Evolutionary conservation across 2,113 vertebrate genomes (phyloP).

Genomic region (Tiliqua scincoides): DNA sequence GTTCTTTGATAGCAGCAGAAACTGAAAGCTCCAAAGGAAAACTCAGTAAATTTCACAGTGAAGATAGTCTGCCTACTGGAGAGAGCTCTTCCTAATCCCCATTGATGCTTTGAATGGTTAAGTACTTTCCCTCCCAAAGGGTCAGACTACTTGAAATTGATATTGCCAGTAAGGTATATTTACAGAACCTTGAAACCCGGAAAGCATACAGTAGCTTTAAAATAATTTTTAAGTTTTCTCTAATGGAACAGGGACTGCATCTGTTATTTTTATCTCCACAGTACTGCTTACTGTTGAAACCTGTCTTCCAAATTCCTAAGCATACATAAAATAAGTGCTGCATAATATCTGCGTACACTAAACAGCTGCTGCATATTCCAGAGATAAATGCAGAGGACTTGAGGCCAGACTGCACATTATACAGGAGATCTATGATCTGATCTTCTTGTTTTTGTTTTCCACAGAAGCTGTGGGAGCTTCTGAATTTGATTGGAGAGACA

Average conservation of each 20-base stretch:
- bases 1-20: neutral
- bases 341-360: constrained; percentile 1
- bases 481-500: too few species aligned
- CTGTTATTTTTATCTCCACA: constrained; percentile 37
- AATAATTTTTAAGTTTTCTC: constrained; percentile 19
- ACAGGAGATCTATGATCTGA: neutral
- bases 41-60: neutral
- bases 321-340: neutral
- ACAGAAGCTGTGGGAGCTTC: too few species aligned
- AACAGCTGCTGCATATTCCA: constrained; percentile 22
- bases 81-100: neutral
- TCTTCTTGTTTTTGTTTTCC: neutral
- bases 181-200: neutral
- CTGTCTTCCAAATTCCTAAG: constrained; percentile 27
- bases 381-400: neutral
- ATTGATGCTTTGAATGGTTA: neutral
- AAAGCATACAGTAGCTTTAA: neutral
- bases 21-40: neutral
- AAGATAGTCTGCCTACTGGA: fast-evolving
- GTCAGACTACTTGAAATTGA: neutral
- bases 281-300: constrained; percentile 26
- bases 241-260: neutral
- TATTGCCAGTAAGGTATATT: constrained; percentile 8
- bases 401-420: neutral
- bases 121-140: neutral